Conservation (phyloP, 2,888 invertebrate species). For the Deroplatys truncata region DNA sequence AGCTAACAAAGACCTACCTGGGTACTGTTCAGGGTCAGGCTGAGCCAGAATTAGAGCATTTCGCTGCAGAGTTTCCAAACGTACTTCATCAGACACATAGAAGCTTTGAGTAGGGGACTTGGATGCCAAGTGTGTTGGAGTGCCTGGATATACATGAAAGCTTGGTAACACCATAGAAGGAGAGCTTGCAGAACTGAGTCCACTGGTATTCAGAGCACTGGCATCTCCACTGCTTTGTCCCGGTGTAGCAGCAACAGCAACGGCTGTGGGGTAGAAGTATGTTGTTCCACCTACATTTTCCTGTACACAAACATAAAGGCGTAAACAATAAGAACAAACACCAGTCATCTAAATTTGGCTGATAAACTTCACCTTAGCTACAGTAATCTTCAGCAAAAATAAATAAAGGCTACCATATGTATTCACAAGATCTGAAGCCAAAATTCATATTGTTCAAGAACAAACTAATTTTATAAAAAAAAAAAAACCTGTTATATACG, state of each 20-base stretch:
- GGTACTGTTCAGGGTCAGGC: constrained; percentile 62
- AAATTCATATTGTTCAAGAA: too few species aligned
- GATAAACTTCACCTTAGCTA: too few species aligned
- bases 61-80: constrained; percentile 70
- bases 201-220: constrained; percentile 4
- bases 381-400: too few species aligned
- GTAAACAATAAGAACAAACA: too few species aligned
- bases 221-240: constrained; percentile 26
- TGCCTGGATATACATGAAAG: constrained; percentile 60
- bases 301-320: constrained; percentile 44
- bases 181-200: constrained; percentile 11
- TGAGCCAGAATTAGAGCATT: constrained; percentile 70
- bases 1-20: constrained; percentile 41
- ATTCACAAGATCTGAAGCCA: too few species aligned
- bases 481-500: too few species aligned
- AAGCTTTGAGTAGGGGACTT: constrained; percentile 55
- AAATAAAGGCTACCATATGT: too few species aligned
- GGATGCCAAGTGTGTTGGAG: constrained; percentile 55
- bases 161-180: constrained; percentile 29
- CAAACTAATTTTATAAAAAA: too few species aligned
- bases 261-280: constrained; percentile 76
- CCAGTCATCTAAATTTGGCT: too few species aligned
- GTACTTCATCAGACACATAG: constrained; percentile 81
- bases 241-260: constrained; percentile 35
- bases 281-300: constrained; percentile 93